Evolutionary conservation across 2,888 invertebrate genomes (phyloP).

Genomic region (Clivina fossor): DNA sequence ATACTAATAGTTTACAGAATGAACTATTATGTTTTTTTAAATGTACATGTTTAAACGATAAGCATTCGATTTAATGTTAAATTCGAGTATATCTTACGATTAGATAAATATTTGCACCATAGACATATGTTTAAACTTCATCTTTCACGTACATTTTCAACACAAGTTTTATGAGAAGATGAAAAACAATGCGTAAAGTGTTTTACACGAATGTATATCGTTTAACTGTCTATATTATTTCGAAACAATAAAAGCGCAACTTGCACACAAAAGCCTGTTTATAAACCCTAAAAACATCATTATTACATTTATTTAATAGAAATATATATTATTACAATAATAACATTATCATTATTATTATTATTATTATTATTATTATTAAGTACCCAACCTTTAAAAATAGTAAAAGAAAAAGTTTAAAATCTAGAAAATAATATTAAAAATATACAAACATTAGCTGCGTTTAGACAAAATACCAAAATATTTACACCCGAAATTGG

Average conservation of each 20-base stretch:
- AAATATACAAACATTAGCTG: conserved; percentile 30
- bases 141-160: too few relatives aligned
- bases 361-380: conserved; percentile 28
- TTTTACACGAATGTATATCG: conserved; percentile 8
- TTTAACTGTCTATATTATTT: too few relatives aligned
- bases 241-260: conserved; percentile 19
- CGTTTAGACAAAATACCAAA: conserved; percentile 29
- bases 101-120: too few relatives aligned
- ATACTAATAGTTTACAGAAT: too few relatives aligned
- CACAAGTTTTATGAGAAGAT: neutral
- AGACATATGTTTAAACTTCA: too few relatives aligned
- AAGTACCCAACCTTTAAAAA: conserved; percentile 32
- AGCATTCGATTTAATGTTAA: too few relatives aligned
- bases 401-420: conserved; percentile 20
- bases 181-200: conserved; percentile 3
- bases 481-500: conserved; percentile 29
- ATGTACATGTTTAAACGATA: too few relatives aligned
- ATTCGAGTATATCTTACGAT: too few relatives aligned
- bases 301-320: conserved; percentile 32
- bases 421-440: conserved; percentile 27
- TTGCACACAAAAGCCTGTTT: conserved; percentile 20
- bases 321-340: conserved; percentile 33
- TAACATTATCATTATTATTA: conserved; percentile 18
- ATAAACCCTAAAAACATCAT: conserved; percentile 26
- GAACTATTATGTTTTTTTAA: too few relatives aligned